These are phyloP conservation scores for Gobiocypris rarus DNA, from an alignment of 2,113 vertebrate genomes.

Conservation along the genomic window DNA sequence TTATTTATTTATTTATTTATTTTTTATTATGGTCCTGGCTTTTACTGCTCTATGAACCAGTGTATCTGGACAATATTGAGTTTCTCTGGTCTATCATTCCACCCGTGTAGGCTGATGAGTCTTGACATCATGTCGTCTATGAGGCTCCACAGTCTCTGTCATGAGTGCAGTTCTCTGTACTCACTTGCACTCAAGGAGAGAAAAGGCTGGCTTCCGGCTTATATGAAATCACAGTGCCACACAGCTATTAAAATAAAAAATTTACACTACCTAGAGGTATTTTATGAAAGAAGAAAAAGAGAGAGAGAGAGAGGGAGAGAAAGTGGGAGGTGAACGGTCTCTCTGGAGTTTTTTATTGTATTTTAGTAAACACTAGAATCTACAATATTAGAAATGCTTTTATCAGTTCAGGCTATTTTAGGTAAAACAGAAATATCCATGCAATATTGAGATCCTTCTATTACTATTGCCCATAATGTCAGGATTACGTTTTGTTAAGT, in stretches of 20 bases:
- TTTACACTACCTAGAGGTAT: background rate
- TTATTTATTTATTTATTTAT: too few relatives aligned
- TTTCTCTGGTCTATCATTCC: constrained; percentile 42
- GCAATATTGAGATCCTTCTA: background rate
- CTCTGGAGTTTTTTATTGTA: background rate
- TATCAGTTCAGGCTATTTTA: background rate
- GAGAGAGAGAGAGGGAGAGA: background rate
- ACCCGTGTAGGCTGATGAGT: constrained; percentile 51
- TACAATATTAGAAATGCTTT: background rate
- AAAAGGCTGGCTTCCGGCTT: constrained; percentile 8
- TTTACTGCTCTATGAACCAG: constrained; percentile 10
- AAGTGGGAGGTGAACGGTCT: background rate
- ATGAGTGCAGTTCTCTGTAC: constrained; percentile 52
- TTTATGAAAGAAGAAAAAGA: background rate
- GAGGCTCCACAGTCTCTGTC: constrained; percentile 13
- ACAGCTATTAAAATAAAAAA: constrained; percentile 24
- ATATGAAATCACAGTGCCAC: constrained; percentile 1
- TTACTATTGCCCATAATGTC: background rate
- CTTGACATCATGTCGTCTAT: constrained; percentile 44
- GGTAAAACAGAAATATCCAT: background rate
- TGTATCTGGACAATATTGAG: constrained; percentile 22
- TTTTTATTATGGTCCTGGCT: background rate
- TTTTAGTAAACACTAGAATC: background rate
- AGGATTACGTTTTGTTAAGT: too few relatives aligned
- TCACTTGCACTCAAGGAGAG: constrained; percentile 42